These are phyloP conservation scores for Aphodius granarius DNA, from an alignment of 2,888 invertebrate species.

Conservation along the genomic window DNA sequence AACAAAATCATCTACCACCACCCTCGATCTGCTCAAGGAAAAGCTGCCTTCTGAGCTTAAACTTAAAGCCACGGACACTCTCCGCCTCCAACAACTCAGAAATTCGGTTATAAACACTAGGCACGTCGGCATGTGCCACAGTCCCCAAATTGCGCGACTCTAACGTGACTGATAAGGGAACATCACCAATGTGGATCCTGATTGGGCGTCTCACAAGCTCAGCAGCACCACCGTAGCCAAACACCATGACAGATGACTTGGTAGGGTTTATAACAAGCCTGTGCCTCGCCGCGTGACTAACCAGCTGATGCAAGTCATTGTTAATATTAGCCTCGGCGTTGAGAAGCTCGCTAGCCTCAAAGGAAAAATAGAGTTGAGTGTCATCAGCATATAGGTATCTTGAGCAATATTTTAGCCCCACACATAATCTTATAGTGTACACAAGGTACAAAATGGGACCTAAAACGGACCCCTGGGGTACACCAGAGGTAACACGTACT, in stretches of 20 bases:
- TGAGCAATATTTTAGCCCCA: background rate
- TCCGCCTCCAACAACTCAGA: too few relatives aligned
- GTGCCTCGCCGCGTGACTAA: background rate
- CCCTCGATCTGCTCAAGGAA: too few relatives aligned
- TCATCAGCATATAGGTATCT: background rate
- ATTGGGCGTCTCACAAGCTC: background rate
- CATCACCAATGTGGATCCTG: background rate
- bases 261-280: background rate
- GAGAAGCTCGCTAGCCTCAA: background rate
- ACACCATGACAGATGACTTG: background rate
- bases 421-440: background rate
- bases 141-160: background rate
- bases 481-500: background rate
- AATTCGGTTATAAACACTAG: too few relatives aligned
- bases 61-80: too few relatives aligned
- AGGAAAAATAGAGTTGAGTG: conserved; percentile 1
- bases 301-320: background rate
- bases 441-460: background rate
- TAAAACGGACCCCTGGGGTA: conserved; percentile 1
- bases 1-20: too few relatives aligned
- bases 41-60: too few relatives aligned
- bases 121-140: too few relatives aligned
- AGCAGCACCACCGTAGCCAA: background rate
- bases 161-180: background rate
- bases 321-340: background rate